Conservation (phyloP, 2,797 vertebrate genomes). For the Diglossa cyanea region DNA sequence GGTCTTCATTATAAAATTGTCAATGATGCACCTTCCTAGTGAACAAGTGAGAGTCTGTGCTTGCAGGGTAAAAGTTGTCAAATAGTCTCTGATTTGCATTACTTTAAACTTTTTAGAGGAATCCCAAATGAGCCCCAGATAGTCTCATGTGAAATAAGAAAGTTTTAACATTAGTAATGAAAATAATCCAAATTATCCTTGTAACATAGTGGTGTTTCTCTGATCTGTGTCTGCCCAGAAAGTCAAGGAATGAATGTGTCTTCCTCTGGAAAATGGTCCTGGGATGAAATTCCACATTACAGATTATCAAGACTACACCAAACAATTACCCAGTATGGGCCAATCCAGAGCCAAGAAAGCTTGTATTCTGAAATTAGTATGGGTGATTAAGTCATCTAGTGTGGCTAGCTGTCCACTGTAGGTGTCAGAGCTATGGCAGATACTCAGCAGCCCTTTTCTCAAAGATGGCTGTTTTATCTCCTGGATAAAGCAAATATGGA, state of each 20-base stretch:
- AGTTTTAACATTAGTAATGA: neutral
- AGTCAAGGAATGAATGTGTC: neutral
- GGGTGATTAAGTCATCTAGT: neutral
- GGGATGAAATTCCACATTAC: neutral
- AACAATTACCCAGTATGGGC: neutral
- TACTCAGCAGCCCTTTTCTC: neutral
- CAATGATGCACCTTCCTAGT: neutral
- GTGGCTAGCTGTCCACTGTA: neutral
- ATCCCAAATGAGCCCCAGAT: accelerated
- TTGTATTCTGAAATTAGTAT: neutral
- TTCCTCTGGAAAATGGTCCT: neutral
- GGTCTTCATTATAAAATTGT: neutral
- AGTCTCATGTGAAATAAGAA: neutral
- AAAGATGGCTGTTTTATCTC: neutral
- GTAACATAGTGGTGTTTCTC: neutral
- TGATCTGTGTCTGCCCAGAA: neutral
- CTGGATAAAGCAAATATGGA: neutral
- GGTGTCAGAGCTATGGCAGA: neutral
- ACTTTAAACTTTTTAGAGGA: neutral
- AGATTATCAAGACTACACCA: neutral
- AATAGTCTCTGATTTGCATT: neutral
- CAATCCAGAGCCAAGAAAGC: neutral
- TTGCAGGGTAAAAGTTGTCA: neutral
- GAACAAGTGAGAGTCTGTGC: neutral
- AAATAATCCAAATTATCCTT: neutral